phyloP scores from a whole-genome alignment of 2,797 vertebrate genomes.

The Limnodromus scolopaceus region DNA sequence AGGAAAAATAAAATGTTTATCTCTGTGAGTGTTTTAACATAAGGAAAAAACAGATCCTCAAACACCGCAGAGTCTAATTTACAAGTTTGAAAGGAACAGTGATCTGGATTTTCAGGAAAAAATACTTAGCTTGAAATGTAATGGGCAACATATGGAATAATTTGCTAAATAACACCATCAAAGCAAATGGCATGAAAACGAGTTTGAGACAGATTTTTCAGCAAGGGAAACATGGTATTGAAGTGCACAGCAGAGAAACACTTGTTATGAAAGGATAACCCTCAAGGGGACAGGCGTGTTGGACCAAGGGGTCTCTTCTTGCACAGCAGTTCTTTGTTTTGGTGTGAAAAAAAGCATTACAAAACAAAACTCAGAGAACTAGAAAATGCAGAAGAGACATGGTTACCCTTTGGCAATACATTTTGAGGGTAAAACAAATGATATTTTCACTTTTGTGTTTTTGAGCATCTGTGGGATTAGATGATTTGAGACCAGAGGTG shows the following conservation, averaged over 20 bases:
- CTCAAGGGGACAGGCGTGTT: not conserved
- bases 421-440: not conserved
- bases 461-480: conserved; percentile 2
- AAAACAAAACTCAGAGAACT: conserved; percentile 3
- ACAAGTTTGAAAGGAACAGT: conserved; percentile 19
- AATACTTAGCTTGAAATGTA: conserved; percentile 26
- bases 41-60: not conserved
- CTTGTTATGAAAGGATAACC: conserved; percentile 18
- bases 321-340: not conserved
- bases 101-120: conserved; percentile 22
- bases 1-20: conserved; percentile 27
- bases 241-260: conserved; percentile 4
- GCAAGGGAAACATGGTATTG: not conserved
- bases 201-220: conserved; percentile 23
- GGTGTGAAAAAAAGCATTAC: not conserved
- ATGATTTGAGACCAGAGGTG: conserved; percentile 23
- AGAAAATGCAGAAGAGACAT: not conserved
- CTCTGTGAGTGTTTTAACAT: not conserved
- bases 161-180: conserved; percentile 50
- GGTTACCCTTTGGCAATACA: not conserved
- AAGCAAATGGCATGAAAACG: conserved; percentile 9
- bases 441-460: not conserved
- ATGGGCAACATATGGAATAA: conserved; percentile 52
- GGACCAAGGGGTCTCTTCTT: conserved; percentile 23
- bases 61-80: not conserved